Percentiles rank a stretch among this genome's conserved stretches.
phyloP scores from a whole-genome alignment of 2,888 invertebrate species.

The Blastobasis adustella region DNA sequence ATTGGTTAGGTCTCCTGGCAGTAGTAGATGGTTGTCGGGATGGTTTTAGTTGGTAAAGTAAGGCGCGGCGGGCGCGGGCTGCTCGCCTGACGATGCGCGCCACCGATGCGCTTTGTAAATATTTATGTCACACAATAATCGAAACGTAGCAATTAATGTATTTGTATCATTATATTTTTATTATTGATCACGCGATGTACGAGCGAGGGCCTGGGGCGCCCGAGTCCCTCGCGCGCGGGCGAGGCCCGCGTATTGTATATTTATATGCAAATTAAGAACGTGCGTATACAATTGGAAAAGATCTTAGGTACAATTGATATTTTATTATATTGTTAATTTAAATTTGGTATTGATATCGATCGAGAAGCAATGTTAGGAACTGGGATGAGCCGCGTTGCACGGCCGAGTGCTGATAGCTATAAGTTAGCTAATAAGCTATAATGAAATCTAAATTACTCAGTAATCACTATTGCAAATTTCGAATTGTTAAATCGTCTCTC shows the following conservation, averaged over 20 bases:
- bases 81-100: slow-evolving; percentile 12
- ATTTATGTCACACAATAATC: slow-evolving; percentile 74
- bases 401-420: slow-evolving; percentile 66
- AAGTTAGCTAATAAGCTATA: slow-evolving; percentile 70
- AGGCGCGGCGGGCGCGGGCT: slow-evolving; percentile 13
- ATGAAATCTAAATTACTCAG: slow-evolving; percentile 70
- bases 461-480: slow-evolving; percentile 71
- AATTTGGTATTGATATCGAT: slow-evolving; percentile 69
- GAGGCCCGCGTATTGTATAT: slow-evolving; percentile 38
- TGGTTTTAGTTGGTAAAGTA: slow-evolving; percentile 60
- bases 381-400: slow-evolving; percentile 46
- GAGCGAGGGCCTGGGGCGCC: slow-evolving; percentile 29
- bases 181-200: slow-evolving; percentile 66
- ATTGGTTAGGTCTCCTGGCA: slow-evolving; percentile 61
- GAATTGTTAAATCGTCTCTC: slow-evolving; percentile 68
- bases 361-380: slow-evolving; percentile 68
- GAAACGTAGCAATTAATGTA: slow-evolving; percentile 71
- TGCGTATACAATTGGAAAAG: slow-evolving; percentile 68
- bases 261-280: slow-evolving; percentile 55
- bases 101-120: slow-evolving; percentile 69
- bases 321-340: slow-evolving; percentile 74
- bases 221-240: too few relatives aligned
- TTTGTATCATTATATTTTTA: slow-evolving; percentile 75
- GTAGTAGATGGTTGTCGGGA: slow-evolving; percentile 36
- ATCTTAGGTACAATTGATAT: slow-evolving; percentile 75